Conservation (phyloP, 1,140 invertebrate genomes). For the Plectus sambesii region DNA sequence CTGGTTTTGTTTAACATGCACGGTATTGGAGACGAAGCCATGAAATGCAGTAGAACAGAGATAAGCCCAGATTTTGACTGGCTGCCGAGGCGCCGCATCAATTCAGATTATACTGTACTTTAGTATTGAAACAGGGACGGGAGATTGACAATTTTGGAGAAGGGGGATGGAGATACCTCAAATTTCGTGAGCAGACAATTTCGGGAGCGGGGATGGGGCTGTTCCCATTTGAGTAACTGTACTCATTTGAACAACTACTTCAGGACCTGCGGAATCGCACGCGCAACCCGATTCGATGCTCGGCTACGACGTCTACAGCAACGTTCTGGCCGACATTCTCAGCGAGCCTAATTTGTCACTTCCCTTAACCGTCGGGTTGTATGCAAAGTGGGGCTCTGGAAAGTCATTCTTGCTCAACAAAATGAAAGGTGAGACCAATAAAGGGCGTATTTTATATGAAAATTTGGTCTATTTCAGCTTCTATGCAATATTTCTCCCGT, state of each 20-base stretch:
- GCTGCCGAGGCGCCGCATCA: too few relatives aligned
- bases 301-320: conserved; percentile 92
- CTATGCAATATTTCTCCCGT: conserved; percentile 89
- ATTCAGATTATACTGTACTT: too few relatives aligned
- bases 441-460: too few relatives aligned
- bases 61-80: too few relatives aligned
- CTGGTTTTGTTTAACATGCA: too few relatives aligned
- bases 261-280: conserved; percentile 77
- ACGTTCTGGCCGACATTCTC: conserved; percentile 85
- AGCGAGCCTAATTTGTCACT: conserved; percentile 87
- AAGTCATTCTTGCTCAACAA: conserved; percentile 90
- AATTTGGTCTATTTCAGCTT: conserved; percentile 58
- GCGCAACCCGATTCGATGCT: conserved; percentile 92
- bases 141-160: too few relatives aligned
- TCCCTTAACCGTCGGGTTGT: conserved; percentile 78
- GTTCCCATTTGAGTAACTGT: conserved; percentile 1
- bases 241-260: conserved; percentile 31
- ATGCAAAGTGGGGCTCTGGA: conserved; percentile 94
- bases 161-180: background rate
- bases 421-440: conserved; percentile 58
- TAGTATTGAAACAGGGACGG: too few relatives aligned
- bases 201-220: background rate
- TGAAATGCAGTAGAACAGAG: too few relatives aligned
- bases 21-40: too few relatives aligned
- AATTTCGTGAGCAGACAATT: background rate